These are phyloP conservation scores for Strigamia maritima DNA, from an alignment of 2,888 invertebrate species.

Conservation along the genomic window DNA sequence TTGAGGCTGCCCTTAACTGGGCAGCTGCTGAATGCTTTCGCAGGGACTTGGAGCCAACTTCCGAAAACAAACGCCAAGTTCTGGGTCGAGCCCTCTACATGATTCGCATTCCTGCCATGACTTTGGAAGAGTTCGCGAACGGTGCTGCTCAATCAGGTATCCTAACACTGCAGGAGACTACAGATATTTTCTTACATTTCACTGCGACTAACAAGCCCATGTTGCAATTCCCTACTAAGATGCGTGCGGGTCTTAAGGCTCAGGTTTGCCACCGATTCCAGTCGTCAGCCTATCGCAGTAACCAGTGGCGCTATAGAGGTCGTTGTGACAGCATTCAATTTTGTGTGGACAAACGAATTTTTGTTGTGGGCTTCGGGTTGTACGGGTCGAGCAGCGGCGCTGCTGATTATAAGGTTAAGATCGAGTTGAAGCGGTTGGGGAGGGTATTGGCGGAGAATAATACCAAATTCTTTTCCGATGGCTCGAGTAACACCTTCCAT, in stretches of 20 bases:
- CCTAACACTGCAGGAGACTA: slow-evolving; percentile 86
- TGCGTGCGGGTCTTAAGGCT: slow-evolving; percentile 81
- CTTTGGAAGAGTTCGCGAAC: slow-evolving; percentile 88
- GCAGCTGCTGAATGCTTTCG: slow-evolving; percentile 84
- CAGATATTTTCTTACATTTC: slow-evolving; percentile 90
- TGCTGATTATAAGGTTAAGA: slow-evolving; percentile 90
- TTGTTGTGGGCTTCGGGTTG: slow-evolving; percentile 90
- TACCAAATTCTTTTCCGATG: slow-evolving; percentile 93
- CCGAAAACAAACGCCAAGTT: slow-evolving; percentile 63
- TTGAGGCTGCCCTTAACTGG: slow-evolving; percentile 90
- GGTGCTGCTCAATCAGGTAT: slow-evolving; percentile 90
- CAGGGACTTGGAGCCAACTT: slow-evolving; percentile 74
- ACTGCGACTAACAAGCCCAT: slow-evolving; percentile 83
- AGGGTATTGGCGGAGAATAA: slow-evolving; percentile 82
- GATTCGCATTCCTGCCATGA: slow-evolving; percentile 91
- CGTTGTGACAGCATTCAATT: slow-evolving; percentile 96
- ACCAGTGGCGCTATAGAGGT: slow-evolving; percentile 95
- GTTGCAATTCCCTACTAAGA: slow-evolving; percentile 75
- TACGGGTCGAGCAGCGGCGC: slow-evolving; percentile 96
- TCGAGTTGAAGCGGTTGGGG: slow-evolving; percentile 86
- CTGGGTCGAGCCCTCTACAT: slow-evolving; percentile 70
- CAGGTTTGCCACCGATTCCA: slow-evolving; percentile 94
- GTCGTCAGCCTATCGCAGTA: slow-evolving; percentile 92
- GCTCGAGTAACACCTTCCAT: slow-evolving; percentile 92
- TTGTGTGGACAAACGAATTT: slow-evolving; percentile 90